Base-by-base conservation (phyloP, 2,888 invertebrate species). In the Elysia crispata region DNA sequence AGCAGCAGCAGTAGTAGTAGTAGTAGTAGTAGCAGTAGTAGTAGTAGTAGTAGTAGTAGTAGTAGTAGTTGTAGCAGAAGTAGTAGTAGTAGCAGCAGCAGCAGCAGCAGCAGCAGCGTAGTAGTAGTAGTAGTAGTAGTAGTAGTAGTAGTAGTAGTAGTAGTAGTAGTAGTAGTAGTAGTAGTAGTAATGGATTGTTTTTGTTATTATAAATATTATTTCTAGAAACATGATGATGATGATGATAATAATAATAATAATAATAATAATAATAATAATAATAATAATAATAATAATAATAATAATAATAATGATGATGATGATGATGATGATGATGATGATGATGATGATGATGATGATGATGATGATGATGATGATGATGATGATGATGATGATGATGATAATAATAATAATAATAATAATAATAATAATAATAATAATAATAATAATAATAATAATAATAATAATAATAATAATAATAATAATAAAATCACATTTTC, bases 371-470 rank as follows among this genome's bases (percentile, higher is more conserved):
- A 49, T 72, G 72, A 33, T 74, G 57, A 31, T 72, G 72, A 72
- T 72, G 72, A 72, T 72, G 72, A 72, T 72, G 72, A 72, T 72
- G 72, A 72, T 72, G 72, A 72, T 72, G 72, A 33, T 74, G 57
- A 31, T 25, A 69, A 74, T 64, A n/a, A 64, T 64, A n/a, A 64
- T 64, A n/a, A 64, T 64, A 54, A 54, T 54, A 54, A 54, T 54
- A 54, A 54, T 54, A 54, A 54, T 54, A 54, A 54, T 54, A 54
- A 54, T 18, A 54, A 54, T 54, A 54, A 54, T 18, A 54, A 54
- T 54, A 54, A 54, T 54, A 54, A 54, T 54, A 54, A 54, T 54
- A 54, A 54, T 54, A 54, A 54, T 54, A 54, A 54, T 54, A 54
- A 54, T 54, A 54, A 54, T 54, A 54, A 54, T 54, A 54, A 54